phyloP scores from a whole-genome alignment of 92 coral and sea anemone species.

The Epizoanthus illoricatus region DNA sequence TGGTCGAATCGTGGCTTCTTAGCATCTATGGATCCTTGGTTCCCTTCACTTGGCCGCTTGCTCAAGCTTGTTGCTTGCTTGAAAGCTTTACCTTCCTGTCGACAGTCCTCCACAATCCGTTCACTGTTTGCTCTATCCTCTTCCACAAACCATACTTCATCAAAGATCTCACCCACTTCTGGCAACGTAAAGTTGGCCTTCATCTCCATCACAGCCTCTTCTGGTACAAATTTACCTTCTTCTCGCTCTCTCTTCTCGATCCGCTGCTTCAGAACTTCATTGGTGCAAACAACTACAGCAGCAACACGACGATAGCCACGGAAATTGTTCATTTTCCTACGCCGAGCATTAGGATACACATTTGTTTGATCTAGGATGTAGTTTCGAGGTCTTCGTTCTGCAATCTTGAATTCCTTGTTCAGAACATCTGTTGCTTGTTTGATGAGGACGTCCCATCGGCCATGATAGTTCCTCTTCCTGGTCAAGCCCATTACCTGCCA shows the following conservation, averaged over 20 bases:
- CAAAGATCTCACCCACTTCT: constrained; percentile 78
- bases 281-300: constrained; percentile 79
- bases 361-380: constrained; percentile 97
- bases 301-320: constrained; percentile 72
- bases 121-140: constrained; percentile 66
- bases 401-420: constrained; percentile 83
- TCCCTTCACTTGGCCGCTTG: constrained; percentile 39
- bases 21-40: constrained; percentile 2
- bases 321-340: constrained; percentile 85
- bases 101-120: constrained; percentile 71
- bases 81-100: constrained; percentile 71
- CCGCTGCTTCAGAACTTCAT: constrained; percentile 74
- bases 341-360: constrained; percentile 92
- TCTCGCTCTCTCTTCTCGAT: constrained; percentile 67
- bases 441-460: constrained; percentile 98
- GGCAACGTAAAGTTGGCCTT: constrained; percentile 91
- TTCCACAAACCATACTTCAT: constrained; percentile 93
- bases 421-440: constrained; percentile 87
- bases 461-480: constrained; percentile 90
- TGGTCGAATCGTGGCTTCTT: constrained; percentile 31
- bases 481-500: constrained; percentile 75
- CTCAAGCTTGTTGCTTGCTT: constrained; percentile 44
- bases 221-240: constrained; percentile 92
- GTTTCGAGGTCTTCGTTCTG: constrained; percentile 82
- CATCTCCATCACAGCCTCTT: constrained; percentile 92